Evolutionary conservation across 2,888 invertebrate species (phyloP).

Genomic region (Melieria omissa): DNA sequence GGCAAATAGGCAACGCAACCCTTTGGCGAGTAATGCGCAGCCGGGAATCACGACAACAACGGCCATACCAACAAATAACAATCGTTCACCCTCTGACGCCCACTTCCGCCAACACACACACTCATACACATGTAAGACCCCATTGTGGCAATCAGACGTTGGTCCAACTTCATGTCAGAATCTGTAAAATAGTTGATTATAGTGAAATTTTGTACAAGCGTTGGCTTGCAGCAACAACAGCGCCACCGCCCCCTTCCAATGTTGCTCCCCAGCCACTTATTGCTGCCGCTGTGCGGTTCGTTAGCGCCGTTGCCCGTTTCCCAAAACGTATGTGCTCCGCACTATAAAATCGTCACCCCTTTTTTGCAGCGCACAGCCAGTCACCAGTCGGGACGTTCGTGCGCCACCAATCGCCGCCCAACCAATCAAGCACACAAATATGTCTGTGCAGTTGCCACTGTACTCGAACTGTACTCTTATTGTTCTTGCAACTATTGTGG

Average conservation of each 20-base stretch:
- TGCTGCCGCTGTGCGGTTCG: constrained; percentile 7
- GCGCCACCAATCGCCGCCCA: background rate
- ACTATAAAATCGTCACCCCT: background rate
- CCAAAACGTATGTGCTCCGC: constrained; percentile 8
- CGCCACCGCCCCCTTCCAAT: background rate
- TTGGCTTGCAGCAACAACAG: background rate
- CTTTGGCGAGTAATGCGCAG: background rate
- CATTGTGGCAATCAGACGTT: too few relatives aligned
- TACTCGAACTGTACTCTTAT: too few relatives aligned
- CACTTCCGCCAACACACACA: background rate
- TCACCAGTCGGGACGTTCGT: background rate
- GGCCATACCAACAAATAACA: constrained; percentile 1
- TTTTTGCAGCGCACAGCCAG: too few relatives aligned
- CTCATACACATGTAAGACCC: background rate
- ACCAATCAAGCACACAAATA: constrained; percentile 9
- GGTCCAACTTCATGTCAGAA: background rate
- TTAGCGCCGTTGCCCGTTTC: background rate
- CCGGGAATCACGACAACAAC: background rate
- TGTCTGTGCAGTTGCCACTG: background rate
- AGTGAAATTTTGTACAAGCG: constrained; percentile 28
- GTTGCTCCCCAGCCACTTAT: background rate
- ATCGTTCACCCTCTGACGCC: background rate
- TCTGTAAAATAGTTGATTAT: constrained; percentile 30
- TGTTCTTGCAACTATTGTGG: background rate
- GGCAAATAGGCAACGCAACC: background rate